Percentiles rank a stretch among this genome's conserved stretches.
Conservation (phyloP, 2,888 invertebrate genomes). For the Anoplius nigerrimus region DNA sequence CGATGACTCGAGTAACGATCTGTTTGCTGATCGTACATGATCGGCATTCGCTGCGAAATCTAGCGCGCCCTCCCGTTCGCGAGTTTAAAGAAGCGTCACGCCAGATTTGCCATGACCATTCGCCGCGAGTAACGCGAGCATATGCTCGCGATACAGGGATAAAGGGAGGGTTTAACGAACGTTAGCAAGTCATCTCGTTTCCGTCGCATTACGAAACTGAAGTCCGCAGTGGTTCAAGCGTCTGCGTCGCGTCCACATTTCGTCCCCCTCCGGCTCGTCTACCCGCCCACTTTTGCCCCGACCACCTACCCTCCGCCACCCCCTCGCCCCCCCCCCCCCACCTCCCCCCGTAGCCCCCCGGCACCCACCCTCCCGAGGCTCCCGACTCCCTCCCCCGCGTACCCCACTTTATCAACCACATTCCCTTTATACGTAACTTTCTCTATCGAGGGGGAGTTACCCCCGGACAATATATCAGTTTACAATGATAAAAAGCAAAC, state of each 20-base stretch:
- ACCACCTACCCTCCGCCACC: conserved; percentile 15
- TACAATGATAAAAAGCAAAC: conserved; percentile 73
- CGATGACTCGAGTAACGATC: too few species aligned
- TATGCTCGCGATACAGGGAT: not conserved
- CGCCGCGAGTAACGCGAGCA: too few species aligned
- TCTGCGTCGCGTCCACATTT: conserved; percentile 8
- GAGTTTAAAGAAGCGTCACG: conserved; percentile 30
- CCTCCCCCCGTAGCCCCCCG: not conserved
- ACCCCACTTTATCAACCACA: not conserved
- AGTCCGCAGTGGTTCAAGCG: conserved; percentile 31
- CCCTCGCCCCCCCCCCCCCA: conserved; percentile 27
- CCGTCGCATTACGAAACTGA: conserved; percentile 45
- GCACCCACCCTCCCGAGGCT: too few species aligned
- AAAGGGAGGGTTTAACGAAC: conserved; percentile 9
- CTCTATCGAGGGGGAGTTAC: conserved; percentile 56
- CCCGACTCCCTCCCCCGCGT: conserved; percentile 29
- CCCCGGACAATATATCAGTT: conserved; percentile 71
- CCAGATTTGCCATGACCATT: not conserved
- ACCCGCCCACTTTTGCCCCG: conserved; percentile 12
- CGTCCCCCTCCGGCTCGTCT: conserved; percentile 34
- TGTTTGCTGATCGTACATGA: too few species aligned
- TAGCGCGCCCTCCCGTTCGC: too few species aligned
- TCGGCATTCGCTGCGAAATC: too few species aligned
- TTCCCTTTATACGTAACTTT: conserved; percentile 29
- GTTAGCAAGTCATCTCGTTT: conserved; percentile 51